A percentile compares a stretch with the other conserved stretches of the same genome.
Evolutionary conservation across 2,113 vertebrate genomes (phyloP).

Genomic region (Microcebus murinus): DNA sequence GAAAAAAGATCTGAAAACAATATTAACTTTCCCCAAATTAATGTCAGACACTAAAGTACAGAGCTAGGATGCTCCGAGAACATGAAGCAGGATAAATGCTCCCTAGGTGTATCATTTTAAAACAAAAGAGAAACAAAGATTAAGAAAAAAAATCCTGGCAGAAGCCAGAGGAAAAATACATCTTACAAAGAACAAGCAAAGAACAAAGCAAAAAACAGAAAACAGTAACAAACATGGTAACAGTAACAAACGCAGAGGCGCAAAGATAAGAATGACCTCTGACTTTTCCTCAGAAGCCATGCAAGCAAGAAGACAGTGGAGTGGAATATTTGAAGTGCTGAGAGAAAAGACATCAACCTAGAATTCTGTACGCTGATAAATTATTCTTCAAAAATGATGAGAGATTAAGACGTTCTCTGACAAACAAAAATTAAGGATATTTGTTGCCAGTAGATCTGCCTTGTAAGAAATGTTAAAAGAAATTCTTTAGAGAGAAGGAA

Average conservation of each 20-base stretch:
- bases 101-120: neutral
- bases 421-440: neutral
- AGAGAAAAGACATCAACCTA: neutral
- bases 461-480: neutral
- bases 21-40: neutral
- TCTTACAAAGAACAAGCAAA: neutral
- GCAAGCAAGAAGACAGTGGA: neutral
- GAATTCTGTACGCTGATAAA: constrained; percentile 2
- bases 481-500: neutral
- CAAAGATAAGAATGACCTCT: neutral
- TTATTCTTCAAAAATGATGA: neutral
- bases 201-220: too few relatives aligned
- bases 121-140: neutral
- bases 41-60: neutral
- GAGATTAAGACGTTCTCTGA: neutral
- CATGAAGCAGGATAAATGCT: neutral
- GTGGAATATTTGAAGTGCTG: neutral
- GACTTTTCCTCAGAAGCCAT: neutral
- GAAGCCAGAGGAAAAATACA: neutral
- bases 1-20: neutral
- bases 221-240: too few relatives aligned
- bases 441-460: neutral
- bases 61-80: neutral
- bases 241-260: too few relatives aligned
- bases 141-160: neutral